Base-by-base conservation (phyloP, 2,113 vertebrate genomes). In the Riparia riparia region DNA sequence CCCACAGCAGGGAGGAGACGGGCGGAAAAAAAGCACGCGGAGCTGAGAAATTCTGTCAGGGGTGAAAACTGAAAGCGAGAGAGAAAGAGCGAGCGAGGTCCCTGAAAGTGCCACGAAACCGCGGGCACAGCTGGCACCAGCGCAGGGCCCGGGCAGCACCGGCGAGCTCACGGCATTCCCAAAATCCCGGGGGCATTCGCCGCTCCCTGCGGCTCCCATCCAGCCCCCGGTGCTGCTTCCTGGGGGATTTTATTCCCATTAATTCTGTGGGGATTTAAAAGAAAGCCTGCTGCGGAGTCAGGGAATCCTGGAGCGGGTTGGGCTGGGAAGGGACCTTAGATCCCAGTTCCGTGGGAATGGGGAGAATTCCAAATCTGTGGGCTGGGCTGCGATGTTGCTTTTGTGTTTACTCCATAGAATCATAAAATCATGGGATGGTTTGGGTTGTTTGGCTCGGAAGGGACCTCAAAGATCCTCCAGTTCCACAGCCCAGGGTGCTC, bases 231-330 rank as follows among this genome's bases (percentile, higher is more conserved):
- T 16, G 65, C 0, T 3, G 28, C 42, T 29, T 76, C 45, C 9
- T 6, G 56, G 6, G 24, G 64, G 8, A 5, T 45, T 78, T 47
- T 2, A 10, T 44, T 57, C 41, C 73, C 12, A 0, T 5, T 15
- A 7, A 4, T 20, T n/a, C 42, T 0, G 20, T 7, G 42, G 37
- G 6, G 17, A 4, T 20, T 24, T 1, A 11, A 39, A n/a, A 14
- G 12, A 25, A 79, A 86, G 14, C 21, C 45, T 37, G 39, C 1
- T 3, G 1, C 0, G 0, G 39, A 53, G 22, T 3, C 15, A 8
- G 5, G 19, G 24, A 74, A 45, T 5, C 45, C 17, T 25, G 47
- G 47, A 0, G 2, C 14, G 78, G 58, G 16, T 29, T 69, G 64
- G 44, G 34, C 1, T 39, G 32, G 78, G 45, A 31, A 31, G 6